These are phyloP conservation scores for Mythimna loreyi DNA, from an alignment of 2,888 invertebrate species.

Conservation along the genomic window DNA sequence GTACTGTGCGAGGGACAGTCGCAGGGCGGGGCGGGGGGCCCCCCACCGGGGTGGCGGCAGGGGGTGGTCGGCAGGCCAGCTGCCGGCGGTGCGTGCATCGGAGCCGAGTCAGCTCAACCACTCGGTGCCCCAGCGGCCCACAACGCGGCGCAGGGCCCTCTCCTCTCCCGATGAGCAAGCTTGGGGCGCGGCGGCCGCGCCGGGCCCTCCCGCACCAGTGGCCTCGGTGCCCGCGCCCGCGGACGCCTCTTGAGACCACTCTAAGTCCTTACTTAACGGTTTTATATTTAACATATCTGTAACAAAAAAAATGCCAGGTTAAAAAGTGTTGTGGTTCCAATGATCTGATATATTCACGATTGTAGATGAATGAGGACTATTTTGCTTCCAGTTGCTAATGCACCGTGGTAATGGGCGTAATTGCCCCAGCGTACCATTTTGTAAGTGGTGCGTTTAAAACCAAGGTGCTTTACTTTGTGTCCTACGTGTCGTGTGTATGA, in stretches of 20 bases:
- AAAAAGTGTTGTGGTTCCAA: background rate
- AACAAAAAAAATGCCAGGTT: conserved; percentile 29
- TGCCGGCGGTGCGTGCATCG: conserved; percentile 74
- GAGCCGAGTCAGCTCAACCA: conserved; percentile 99
- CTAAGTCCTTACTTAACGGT: conserved; percentile 88
- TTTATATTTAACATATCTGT: conserved; percentile 90
- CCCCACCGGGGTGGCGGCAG: conserved; percentile 88
- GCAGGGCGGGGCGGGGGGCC: conserved; percentile 90
- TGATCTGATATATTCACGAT: background rate
- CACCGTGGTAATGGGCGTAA: too few species aligned
- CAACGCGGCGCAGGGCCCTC: conserved; percentile 89
- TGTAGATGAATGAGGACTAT: background rate
- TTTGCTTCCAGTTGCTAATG: background rate
- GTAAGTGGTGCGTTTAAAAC: too few species aligned
- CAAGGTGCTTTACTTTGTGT: too few species aligned
- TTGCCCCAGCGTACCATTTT: too few species aligned
- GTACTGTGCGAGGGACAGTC: conserved; percentile 94
- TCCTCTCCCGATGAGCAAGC: conserved; percentile 86
- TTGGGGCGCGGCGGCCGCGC: conserved; percentile 74
- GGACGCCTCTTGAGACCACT: conserved; percentile 87
- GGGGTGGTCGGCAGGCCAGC: conserved; percentile 88
- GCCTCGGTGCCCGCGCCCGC: conserved; percentile 83
- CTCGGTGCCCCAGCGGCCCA: conserved; percentile 97
- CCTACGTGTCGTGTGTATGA: too few species aligned
- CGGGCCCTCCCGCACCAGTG: conserved; percentile 80